Evolutionary conservation across 2,888 invertebrate species (phyloP), one percentile per base, ranked within the genome.

Genomic region (Fissipunctia ypsillon): DNA sequence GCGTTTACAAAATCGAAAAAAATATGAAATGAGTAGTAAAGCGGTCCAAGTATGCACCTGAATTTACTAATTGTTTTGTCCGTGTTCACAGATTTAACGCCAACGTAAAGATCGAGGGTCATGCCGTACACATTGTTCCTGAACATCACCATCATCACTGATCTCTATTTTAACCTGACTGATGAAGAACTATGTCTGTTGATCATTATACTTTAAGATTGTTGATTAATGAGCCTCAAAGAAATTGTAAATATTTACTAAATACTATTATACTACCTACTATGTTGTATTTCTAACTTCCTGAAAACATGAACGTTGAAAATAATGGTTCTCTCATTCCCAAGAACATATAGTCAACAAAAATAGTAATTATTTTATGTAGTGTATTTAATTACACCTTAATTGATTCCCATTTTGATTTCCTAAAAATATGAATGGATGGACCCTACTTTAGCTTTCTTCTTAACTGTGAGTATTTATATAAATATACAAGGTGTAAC

Each of bases 101-200:
- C 3, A 73, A 79, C n/a, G 88, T 88, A 0, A 77, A 83, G 19
- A n/a, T 52, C 41, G 78, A 86, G 48, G 89, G 89, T 31, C 87
- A 88, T 45, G 81, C 89, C 41, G 65, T 81, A 41, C 88, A 89
- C 67, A 64, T 81, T 38, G 76, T 82, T 25, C 87, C 87, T 22
- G 69, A 85, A 75, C 80, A 84, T 10, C 83, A 85, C 31, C 69
- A 86, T 43, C 86, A 85, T 25, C 83, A 86, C n/a, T 84, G 14
- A 84, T 70, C 19, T 28, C 22, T 43, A 16, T 38, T 63, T 0
- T 2, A 59, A 64, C 12, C 28, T 35, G 19, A 35, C n/a, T 60
- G 12, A 25, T 12, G 7, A 41, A 43, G 14, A 68, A 35, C 14
- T 10, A 25, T 67, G 5, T 16, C 28, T 56, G 63, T 81, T 70